Evolutionary conservation across 2,888 invertebrate species (phyloP).

Genomic region (Agriopis marginaria): DNA sequence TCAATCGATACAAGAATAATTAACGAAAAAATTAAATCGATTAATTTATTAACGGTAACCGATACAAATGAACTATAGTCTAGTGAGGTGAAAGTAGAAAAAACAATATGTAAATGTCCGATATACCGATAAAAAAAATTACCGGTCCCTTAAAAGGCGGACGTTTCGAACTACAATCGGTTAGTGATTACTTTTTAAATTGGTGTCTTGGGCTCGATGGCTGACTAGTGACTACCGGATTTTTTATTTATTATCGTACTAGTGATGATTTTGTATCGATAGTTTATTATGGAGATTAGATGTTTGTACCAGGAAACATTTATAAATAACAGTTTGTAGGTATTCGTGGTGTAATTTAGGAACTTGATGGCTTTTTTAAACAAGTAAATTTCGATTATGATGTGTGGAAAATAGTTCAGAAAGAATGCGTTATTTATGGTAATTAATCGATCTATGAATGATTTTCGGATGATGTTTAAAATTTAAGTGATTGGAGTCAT

Average conservation of each 20-base stretch:
- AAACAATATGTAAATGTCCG: slow-evolving; percentile 72
- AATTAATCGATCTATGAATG: not conserved
- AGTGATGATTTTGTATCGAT: slow-evolving; percentile 50
- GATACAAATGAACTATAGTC: slow-evolving; percentile 39
- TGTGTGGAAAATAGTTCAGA: slow-evolving; percentile 7
- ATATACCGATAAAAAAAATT: slow-evolving; percentile 69
- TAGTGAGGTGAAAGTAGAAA: slow-evolving; percentile 72
- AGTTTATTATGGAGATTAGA: slow-evolving; percentile 29
- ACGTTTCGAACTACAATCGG: slow-evolving; percentile 66
- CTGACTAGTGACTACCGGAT: slow-evolving; percentile 66
- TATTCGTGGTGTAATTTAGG: slow-evolving; percentile 6
- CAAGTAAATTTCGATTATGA: slow-evolving; percentile 12
- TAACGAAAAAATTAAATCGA: slow-evolving; percentile 40
- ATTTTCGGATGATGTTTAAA: not conserved
- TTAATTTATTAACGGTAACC: slow-evolving; percentile 40
- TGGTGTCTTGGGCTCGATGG: slow-evolving; percentile 60
- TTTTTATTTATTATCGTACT: slow-evolving; percentile 51
- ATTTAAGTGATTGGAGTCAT: not conserved
- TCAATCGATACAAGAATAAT: slow-evolving; percentile 25
- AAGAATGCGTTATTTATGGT: slow-evolving; percentile 5
- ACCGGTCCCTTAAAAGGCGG: slow-evolving; percentile 77
- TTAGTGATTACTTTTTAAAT: slow-evolving; percentile 81
- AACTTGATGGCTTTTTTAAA: slow-evolving; percentile 12
- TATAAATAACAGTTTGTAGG: slow-evolving; percentile 13
- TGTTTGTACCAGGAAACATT: slow-evolving; percentile 20